These are phyloP conservation scores for Enteromius paludinosus DNA, from an alignment of 2,797 vertebrate species.

Conservation along the genomic window DNA sequence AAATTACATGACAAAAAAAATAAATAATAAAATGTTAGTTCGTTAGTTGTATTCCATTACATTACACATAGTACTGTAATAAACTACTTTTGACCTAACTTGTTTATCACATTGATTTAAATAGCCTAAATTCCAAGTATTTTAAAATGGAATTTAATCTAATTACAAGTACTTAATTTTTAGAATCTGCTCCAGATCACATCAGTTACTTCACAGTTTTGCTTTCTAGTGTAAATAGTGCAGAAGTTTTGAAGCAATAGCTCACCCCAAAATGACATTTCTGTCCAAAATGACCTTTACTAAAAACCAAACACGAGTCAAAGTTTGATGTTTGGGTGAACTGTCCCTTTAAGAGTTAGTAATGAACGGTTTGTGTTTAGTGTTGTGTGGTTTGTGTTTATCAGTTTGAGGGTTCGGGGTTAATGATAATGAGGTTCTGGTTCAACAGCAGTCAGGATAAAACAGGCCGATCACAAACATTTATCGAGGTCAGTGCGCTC, in stretches of 20 bases:
- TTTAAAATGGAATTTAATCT: no score
- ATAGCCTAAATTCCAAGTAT: no score
- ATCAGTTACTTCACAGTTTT: not conserved
- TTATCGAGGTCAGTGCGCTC: not conserved
- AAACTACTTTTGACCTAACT: not conserved
- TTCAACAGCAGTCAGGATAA: conserved; percentile 18
- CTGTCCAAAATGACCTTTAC: not conserved
- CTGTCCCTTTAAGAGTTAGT: not conserved
- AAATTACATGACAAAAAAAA: no score
- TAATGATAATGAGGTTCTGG: conserved; percentile 44
- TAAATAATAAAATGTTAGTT: no score
- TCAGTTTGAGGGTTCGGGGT: conserved; percentile 29
- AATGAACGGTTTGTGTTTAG: not conserved
- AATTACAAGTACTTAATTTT: not conserved
- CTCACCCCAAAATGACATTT: not conserved
- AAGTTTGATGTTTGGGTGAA: conserved; percentile 6
- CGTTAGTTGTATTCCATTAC: no score
- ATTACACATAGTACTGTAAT: no score
- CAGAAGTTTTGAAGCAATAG: not conserved
- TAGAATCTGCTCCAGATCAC: not conserved
- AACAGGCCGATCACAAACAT: conserved; percentile 20
- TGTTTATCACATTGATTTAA: not conserved
- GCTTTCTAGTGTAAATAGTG: not conserved
- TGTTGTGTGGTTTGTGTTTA: conserved; percentile 17
- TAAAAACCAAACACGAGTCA: not conserved